Evolutionary conservation across 1,140 invertebrate genomes (phyloP).

Genomic region (Copidosoma floridanum): DNA sequence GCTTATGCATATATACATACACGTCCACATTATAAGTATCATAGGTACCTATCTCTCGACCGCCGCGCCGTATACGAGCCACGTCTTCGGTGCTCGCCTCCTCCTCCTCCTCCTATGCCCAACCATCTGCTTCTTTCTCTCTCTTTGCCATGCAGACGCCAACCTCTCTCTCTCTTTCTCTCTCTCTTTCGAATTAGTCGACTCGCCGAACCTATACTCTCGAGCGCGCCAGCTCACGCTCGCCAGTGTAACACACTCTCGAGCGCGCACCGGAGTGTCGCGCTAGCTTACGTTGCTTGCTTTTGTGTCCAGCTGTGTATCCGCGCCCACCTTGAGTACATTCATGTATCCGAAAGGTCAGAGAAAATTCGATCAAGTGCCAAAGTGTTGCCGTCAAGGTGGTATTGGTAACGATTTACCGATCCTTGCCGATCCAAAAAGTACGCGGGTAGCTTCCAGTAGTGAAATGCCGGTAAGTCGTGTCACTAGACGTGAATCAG

Average conservation of each 20-base stretch:
- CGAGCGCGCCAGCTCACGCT: constrained; percentile 26
- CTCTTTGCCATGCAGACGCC: too few species aligned
- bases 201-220: constrained; percentile 43
- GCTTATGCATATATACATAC: too few species aligned
- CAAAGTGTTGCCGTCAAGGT: constrained; percentile 24
- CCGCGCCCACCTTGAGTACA: constrained; percentile 15
- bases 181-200: constrained; percentile 55
- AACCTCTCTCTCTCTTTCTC: too few species aligned
- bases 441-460: constrained; percentile 25
- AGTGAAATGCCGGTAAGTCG: constrained; percentile 9
- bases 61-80: too few species aligned
- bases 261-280: background rate
- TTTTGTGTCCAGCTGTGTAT: constrained; percentile 3
- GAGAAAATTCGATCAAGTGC: too few species aligned
- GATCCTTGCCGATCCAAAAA: background rate
- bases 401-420: background rate
- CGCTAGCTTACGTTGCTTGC: too few species aligned
- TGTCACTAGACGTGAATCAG: background rate
- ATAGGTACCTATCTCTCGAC: constrained; percentile 14
- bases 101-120: constrained; percentile 22
- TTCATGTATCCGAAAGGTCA: too few species aligned
- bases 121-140: too few species aligned
- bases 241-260: background rate
- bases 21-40: too few species aligned
- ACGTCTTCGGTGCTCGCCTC: constrained; percentile 1